A percentile compares a stretch with the other conserved stretches of the same genome.
Evolutionary conservation across 2,797 vertebrate species (phyloP).

Genomic region (Sylvilagus floridanus): DNA sequence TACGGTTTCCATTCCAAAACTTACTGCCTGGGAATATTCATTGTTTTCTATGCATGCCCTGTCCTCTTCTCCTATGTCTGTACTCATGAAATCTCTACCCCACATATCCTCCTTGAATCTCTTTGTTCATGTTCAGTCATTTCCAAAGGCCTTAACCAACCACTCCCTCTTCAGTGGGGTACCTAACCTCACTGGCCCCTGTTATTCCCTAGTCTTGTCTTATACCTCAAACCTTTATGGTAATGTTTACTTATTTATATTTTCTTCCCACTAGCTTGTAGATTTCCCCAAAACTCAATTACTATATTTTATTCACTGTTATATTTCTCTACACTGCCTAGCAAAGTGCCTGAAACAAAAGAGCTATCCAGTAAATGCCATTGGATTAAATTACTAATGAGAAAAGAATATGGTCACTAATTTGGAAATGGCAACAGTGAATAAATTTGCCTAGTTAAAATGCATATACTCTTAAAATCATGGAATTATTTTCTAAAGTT

Average conservation of each 20-base stretch:
- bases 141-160: not conserved
- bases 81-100: not conserved
- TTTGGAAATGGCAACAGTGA: not conserved
- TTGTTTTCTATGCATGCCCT: not conserved
- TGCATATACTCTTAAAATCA: not conserved
- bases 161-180: not conserved
- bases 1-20: not conserved
- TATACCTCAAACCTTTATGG: not conserved
- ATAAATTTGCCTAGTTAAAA: slow-evolving; percentile 20
- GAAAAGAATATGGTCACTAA: not conserved
- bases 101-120: not conserved
- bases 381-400: not conserved
- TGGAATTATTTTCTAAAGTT: slow-evolving; percentile 34
- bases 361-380: not conserved
- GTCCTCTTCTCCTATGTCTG: not conserved
- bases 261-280: slow-evolving; percentile 4
- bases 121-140: not conserved
- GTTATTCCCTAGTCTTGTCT: not conserved
- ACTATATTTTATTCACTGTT: not conserved
- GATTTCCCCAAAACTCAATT: not conserved
- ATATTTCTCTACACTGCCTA: not conserved
- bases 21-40: not conserved
- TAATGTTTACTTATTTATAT: slow-evolving; percentile 38
- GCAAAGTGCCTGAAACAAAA: not conserved
- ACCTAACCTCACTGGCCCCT: not conserved